phyloP scores from a whole-genome alignment of 2,888 invertebrate genomes.

The Catocala nupta region DNA sequence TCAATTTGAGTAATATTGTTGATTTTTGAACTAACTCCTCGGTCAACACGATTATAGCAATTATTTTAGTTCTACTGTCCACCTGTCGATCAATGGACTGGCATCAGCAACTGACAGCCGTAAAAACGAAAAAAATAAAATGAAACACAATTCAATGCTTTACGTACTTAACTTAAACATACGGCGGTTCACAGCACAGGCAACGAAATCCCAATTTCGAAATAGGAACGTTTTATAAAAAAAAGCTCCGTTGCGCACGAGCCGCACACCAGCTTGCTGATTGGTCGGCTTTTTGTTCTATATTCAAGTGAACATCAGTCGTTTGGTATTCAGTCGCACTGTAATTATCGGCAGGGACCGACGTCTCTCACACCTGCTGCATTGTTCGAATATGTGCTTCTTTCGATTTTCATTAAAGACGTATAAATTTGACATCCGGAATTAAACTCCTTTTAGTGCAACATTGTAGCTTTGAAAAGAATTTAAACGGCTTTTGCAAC shows the following conservation, averaged over 20 bases:
- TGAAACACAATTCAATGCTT: conserved; percentile 37
- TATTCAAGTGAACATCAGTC: conserved; percentile 60
- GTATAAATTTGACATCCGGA: conserved; percentile 17
- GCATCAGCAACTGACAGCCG: conserved; percentile 37
- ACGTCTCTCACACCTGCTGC: conserved; percentile 69
- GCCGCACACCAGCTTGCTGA: conserved; percentile 71
- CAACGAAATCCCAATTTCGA: conserved; percentile 33
- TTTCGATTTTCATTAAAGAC: conserved; percentile 26
- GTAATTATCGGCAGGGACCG: conserved; percentile 60
- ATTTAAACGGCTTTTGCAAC: conserved; percentile 2
- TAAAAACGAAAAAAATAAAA: conserved; percentile 46
- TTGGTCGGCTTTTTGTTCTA: conserved; percentile 72
- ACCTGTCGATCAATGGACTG: conserved; percentile 59
- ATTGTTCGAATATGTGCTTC: conserved; percentile 45
- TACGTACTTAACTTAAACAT: conserved; percentile 17
- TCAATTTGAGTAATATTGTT: no score
- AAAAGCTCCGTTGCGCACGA: conserved; percentile 65
- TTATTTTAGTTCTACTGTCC: conserved; percentile 52
- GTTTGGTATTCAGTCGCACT: conserved; percentile 53
- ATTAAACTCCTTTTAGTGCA: neutral
- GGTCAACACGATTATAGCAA: conserved; percentile 39
- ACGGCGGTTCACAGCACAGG: conserved; percentile 18
- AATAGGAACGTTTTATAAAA: conserved; percentile 55
- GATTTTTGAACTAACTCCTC: conserved; percentile 13
- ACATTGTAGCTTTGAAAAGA: neutral